phyloP scores from a whole-genome alignment of 2,113 vertebrate genomes.

The Ptychochromis oligacanthus region DNA sequence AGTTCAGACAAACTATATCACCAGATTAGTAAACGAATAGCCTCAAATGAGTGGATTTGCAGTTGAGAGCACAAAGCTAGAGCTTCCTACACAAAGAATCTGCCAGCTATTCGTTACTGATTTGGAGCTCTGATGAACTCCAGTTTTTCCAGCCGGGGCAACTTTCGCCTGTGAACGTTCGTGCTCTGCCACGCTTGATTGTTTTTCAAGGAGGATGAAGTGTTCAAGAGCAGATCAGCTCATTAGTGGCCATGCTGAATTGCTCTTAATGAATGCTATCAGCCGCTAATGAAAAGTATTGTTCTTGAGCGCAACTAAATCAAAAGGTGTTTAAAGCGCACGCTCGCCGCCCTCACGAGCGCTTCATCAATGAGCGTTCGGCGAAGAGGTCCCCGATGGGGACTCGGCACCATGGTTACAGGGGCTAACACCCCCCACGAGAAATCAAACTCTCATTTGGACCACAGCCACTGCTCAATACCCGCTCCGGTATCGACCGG shows the following conservation, averaged over 20 bases:
- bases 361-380: conserved; percentile 56
- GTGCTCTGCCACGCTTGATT: neutral
- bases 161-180: neutral
- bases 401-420: conserved; percentile 54
- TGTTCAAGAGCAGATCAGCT: conserved; percentile 50
- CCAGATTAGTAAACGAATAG: neutral
- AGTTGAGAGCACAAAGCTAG: neutral
- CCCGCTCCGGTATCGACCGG: conserved; percentile 55
- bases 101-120: neutral
- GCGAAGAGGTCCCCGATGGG: conserved; percentile 55
- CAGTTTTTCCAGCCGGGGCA: neutral
- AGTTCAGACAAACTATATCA: neutral
- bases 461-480: conserved; percentile 65
- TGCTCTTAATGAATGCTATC: conserved; percentile 61
- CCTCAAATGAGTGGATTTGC: conserved; percentile 20
- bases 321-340: conserved; percentile 61
- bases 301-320: conserved; percentile 62
- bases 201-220: conserved; percentile 48
- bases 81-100: neutral
- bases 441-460: conserved; percentile 76
- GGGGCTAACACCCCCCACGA: conserved; percentile 45
- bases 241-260: conserved; percentile 54
- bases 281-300: conserved; percentile 70
- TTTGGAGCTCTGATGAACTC: neutral
- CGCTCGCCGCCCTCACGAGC: conserved; percentile 3